Evolutionary conservation across 2,888 invertebrate species (phyloP).

Genomic region (Tridacna crocea): DNA sequence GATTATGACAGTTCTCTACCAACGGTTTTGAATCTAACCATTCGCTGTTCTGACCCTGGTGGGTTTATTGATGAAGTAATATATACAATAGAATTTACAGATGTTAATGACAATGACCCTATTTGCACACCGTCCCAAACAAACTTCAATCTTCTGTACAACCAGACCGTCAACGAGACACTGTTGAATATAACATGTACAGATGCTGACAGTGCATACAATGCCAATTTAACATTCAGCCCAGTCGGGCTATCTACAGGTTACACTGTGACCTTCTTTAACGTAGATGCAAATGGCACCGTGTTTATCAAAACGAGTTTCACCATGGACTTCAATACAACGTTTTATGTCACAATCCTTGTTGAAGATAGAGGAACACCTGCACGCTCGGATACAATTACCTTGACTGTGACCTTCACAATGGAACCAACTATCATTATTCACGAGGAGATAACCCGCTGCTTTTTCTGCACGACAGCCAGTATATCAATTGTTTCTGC

Average conservation of each 20-base stretch:
- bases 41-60: constrained; percentile 50
- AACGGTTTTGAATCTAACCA: constrained; percentile 40
- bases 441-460: constrained; percentile 31
- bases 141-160: constrained; percentile 38
- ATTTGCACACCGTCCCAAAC: constrained; percentile 42
- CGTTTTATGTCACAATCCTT: constrained; percentile 52
- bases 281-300: constrained; percentile 46
- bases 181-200: constrained; percentile 42
- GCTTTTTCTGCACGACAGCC: constrained; percentile 60
- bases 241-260: constrained; percentile 39
- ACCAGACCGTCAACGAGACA: constrained; percentile 32
- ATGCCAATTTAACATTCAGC: constrained; percentile 48
- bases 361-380: constrained; percentile 51
- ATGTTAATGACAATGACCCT: constrained; percentile 59
- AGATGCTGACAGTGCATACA: constrained; percentile 51
- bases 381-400: constrained; percentile 44
- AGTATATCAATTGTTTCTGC: constrained; percentile 31
- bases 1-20: constrained; percentile 52
- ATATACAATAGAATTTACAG: constrained; percentile 40
- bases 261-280: constrained; percentile 47
- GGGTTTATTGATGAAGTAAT: constrained; percentile 44
- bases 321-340: constrained; percentile 51
- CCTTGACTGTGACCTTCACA: constrained; percentile 54
- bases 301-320: constrained; percentile 45
- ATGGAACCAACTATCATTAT: constrained; percentile 40